phyloP scores from a whole-genome alignment of 2,888 invertebrate genomes.

The Rhogogaster chlorosoma region DNA sequence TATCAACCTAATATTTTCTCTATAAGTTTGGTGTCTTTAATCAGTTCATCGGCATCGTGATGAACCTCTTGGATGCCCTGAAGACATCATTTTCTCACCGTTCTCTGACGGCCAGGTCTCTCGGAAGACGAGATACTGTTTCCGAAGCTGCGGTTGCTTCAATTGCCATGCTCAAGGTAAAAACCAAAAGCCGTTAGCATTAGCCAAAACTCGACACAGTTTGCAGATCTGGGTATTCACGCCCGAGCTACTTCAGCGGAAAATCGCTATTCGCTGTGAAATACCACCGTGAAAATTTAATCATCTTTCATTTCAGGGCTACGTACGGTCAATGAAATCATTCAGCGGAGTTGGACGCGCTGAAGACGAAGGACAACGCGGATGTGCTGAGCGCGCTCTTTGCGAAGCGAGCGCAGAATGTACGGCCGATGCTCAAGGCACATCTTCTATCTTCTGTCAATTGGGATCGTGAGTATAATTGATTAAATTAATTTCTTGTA shows the following conservation, averaged over 20 bases:
- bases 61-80: slow-evolving; percentile 93
- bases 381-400: slow-evolving; percentile 83
- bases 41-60: slow-evolving; percentile 95
- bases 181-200: neutral
- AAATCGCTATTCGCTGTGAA: neutral
- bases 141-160: slow-evolving; percentile 94
- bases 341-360: slow-evolving; percentile 81
- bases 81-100: slow-evolving; percentile 96
- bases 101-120: slow-evolving; percentile 89
- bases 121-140: slow-evolving; percentile 93
- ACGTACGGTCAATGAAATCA: slow-evolving; percentile 86
- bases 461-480: slow-evolving; percentile 90
- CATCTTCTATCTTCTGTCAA: slow-evolving; percentile 91
- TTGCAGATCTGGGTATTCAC: neutral
- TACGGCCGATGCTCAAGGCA: slow-evolving; percentile 86
- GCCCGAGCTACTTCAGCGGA: neutral
- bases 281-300: neutral
- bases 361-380: slow-evolving; percentile 92
- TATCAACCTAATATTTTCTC: neutral
- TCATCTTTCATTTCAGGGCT: slow-evolving; percentile 81
- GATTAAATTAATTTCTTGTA: neutral
- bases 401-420: slow-evolving; percentile 95
- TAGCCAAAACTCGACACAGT: neutral
- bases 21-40: slow-evolving; percentile 11
- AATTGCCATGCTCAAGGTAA: slow-evolving; percentile 90